Evolutionary conservation across 2,113 vertebrate species (phyloP).

Genomic region (Forbesichthys agassizii): DNA sequence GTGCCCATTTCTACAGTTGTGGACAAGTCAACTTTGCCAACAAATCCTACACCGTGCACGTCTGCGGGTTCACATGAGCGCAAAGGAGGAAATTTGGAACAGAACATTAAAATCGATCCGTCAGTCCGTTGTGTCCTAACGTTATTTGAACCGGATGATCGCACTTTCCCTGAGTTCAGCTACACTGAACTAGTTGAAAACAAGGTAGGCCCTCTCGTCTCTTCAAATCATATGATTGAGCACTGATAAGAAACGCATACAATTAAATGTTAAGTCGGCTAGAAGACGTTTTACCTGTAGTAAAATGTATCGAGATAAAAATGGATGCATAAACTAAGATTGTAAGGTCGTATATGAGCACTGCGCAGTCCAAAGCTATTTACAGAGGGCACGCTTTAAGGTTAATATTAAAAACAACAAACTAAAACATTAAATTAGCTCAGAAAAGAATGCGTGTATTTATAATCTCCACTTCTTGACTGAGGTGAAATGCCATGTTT

Average conservation of each 20-base stretch:
- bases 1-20: slow-evolving; percentile 36
- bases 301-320: too few relatives aligned
- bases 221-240: background rate
- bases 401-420: too few relatives aligned
- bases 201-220: slow-evolving; percentile 41
- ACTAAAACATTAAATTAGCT: too few relatives aligned
- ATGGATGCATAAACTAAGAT: too few relatives aligned
- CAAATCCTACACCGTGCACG: slow-evolving; percentile 21
- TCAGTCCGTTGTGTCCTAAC: slow-evolving; percentile 79
- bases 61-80: background rate
- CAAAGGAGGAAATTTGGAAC: background rate
- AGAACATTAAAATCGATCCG: background rate
- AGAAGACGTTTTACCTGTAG: too few relatives aligned
- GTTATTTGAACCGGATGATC: slow-evolving; percentile 85
- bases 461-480: background rate
- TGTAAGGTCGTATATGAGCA: too few relatives aligned
- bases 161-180: slow-evolving; percentile 88
- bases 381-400: too few relatives aligned
- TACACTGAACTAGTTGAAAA: slow-evolving; percentile 83
- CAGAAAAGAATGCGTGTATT: too few relatives aligned
- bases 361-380: too few relatives aligned
- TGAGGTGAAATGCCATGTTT: background rate
- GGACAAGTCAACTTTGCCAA: slow-evolving; percentile 8
- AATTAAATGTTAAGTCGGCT: background rate
- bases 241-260: background rate